A percentile compares a stretch with the other conserved stretches of the same genome.
phyloP scores from a whole-genome alignment of 1,140 invertebrate genomes.

The Dufourea novaeangliae region DNA sequence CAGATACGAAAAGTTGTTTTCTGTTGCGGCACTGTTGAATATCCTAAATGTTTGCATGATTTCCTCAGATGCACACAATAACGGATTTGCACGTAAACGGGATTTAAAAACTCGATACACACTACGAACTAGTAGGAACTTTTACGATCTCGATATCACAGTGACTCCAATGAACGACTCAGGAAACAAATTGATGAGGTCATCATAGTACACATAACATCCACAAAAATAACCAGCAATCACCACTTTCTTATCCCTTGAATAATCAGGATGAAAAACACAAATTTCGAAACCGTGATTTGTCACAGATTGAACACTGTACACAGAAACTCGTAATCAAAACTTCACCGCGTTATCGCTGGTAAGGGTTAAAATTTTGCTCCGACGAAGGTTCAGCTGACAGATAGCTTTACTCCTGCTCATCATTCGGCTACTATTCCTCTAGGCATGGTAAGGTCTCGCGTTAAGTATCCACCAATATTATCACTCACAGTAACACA shows the following conservation, averaged over 20 bases:
- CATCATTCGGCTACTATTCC: background rate
- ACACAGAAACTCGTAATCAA: background rate
- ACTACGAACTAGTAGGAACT: background rate
- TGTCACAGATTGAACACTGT: background rate
- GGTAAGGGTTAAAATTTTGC: conserved; percentile 7
- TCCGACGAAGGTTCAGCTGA: background rate
- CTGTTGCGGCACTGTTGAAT: background rate
- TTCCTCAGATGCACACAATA: background rate
- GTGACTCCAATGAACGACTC: background rate
- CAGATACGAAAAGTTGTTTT: background rate
- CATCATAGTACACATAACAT: background rate
- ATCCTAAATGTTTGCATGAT: background rate
- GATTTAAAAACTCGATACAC: background rate
- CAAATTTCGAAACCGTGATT: background rate
- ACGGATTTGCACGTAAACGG: conserved; percentile 23
- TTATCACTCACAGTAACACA: background rate
- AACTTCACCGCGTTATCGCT: background rate
- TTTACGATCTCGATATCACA: background rate
- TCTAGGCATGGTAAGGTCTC: background rate
- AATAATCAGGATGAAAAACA: background rate
- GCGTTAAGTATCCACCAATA: background rate
- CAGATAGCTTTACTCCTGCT: conserved; percentile 1
- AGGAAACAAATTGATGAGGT: no score
- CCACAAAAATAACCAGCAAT: background rate
- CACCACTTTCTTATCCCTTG: background rate